Evolutionary conservation across 2,888 invertebrate genomes (phyloP).

Genomic region (Aspidapion aeneum): DNA sequence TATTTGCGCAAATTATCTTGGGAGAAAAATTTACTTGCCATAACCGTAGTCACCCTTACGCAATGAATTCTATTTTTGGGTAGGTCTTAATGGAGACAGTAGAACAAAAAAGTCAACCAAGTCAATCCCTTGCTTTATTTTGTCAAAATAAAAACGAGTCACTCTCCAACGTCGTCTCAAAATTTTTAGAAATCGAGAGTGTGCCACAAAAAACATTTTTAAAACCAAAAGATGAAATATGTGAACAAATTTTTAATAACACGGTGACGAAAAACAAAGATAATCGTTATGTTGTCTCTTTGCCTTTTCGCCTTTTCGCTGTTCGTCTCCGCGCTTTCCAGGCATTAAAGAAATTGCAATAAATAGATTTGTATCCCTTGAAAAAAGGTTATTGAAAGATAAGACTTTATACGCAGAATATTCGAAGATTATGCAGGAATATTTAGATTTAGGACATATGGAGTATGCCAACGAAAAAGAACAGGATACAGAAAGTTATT

Average conservation of each 20-base stretch:
- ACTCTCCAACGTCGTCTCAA: not conserved
- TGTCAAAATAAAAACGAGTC: not conserved
- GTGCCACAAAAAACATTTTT: not conserved
- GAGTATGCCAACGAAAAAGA: not conserved
- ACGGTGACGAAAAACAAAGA: not conserved
- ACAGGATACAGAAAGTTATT: not conserved
- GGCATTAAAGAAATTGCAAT: not conserved
- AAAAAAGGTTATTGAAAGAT: not conserved
- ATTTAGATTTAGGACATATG: conserved; percentile 1
- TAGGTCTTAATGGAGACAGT: not conserved
- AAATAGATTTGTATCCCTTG: not conserved
- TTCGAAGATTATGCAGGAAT: not conserved
- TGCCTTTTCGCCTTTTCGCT: not conserved
- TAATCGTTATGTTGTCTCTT: not conserved
- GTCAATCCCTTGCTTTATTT: not conserved
- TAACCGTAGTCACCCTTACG: not conserved
- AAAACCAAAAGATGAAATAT: not conserved
- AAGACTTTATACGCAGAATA: not conserved
- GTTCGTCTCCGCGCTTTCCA: not conserved
- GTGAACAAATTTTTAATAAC: not conserved
- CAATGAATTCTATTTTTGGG: conserved; percentile 4
- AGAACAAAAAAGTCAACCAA: not conserved
- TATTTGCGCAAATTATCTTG: not conserved
- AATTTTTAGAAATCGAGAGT: not conserved
- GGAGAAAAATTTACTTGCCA: not conserved